phyloP scores from a whole-genome alignment of 2,888 invertebrate genomes.

The Trachelus troglodyta region DNA sequence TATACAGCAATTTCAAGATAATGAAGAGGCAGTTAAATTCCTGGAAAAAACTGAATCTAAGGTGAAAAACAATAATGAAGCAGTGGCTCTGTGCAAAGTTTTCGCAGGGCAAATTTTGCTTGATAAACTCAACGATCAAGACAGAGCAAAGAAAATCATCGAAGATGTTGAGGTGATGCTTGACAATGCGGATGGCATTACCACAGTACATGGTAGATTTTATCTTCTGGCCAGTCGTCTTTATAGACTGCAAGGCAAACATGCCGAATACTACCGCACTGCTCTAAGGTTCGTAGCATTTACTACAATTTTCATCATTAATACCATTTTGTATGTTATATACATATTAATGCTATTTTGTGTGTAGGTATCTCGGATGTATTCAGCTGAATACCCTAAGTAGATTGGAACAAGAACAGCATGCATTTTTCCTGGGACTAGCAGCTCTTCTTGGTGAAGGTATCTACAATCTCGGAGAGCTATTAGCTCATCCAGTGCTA shows the following conservation, averaged over 20 bases:
- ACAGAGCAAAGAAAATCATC: conserved; percentile 84
- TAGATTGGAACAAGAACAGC: conserved; percentile 75
- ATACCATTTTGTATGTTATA: neutral
- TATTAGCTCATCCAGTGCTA: conserved; percentile 94
- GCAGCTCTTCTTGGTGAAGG: conserved; percentile 95
- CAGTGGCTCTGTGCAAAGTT: conserved; percentile 87
- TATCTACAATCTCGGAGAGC: conserved; percentile 96
- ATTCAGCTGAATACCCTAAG: conserved; percentile 77
- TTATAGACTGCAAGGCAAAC: conserved; percentile 86
- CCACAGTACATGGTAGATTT: conserved; percentile 93
- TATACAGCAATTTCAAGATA: conserved; percentile 81
- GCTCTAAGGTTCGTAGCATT: conserved; percentile 76
- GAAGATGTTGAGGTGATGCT: conserved; percentile 87
- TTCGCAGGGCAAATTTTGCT: conserved; percentile 85
- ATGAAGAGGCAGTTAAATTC: conserved; percentile 87
- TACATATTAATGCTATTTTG: neutral
- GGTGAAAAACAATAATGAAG: conserved; percentile 87
- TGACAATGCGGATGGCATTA: conserved; percentile 91
- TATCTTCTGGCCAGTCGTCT: conserved; percentile 94
- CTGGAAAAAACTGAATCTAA: conserved; percentile 89
- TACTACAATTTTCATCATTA: neutral
- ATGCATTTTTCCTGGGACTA: conserved; percentile 91
- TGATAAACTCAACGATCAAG: conserved; percentile 81
- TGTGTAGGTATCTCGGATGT: conserved; percentile 76
- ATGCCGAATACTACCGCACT: conserved; percentile 95